Conservation (phyloP, 2,797 vertebrate genomes). For the Semotilus atromaculatus region DNA sequence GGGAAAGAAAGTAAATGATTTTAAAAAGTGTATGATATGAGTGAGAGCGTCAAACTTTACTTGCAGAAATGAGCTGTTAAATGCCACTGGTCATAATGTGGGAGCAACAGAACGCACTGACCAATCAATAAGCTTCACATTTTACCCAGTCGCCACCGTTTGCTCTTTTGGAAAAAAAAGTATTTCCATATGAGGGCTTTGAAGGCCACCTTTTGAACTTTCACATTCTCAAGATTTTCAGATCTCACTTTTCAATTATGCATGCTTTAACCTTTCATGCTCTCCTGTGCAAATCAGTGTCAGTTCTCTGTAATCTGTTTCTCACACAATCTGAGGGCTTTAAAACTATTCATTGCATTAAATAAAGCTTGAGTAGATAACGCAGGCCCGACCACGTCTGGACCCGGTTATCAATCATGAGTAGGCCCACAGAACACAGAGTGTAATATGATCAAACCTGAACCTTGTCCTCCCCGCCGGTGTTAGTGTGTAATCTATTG, state of each 20-base stretch:
- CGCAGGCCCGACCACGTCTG: background rate
- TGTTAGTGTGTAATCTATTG: constrained; percentile 9
- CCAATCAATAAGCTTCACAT: constrained; percentile 45
- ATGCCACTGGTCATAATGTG: constrained; percentile 48
- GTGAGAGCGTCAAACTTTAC: background rate
- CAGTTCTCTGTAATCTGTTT: constrained; percentile 47
- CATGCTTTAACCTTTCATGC: constrained; percentile 46
- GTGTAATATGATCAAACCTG: background rate
- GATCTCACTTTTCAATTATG: constrained; percentile 49
- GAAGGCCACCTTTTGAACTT: constrained; percentile 50
- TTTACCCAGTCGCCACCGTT: constrained; percentile 33
- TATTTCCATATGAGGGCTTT: constrained; percentile 45
- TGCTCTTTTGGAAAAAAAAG: constrained; percentile 47
- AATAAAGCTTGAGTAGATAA: constrained; percentile 8
- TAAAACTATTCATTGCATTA: constrained; percentile 44
- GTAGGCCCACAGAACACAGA: background rate
- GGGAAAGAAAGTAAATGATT: background rate
- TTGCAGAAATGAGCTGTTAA: constrained; percentile 29
- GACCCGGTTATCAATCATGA: background rate
- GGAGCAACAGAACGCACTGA: constrained; percentile 9
- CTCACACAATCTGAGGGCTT: constrained; percentile 14
- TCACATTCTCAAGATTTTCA: constrained; percentile 50
- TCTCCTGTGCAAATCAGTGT: constrained; percentile 33
- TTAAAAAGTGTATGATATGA: background rate
- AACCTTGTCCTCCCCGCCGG: background rate